Evolutionary conservation across 2,888 invertebrate species (phyloP), one percentile per base, ranked within the genome.

Genomic region (Uloborus plumipes): DNA sequence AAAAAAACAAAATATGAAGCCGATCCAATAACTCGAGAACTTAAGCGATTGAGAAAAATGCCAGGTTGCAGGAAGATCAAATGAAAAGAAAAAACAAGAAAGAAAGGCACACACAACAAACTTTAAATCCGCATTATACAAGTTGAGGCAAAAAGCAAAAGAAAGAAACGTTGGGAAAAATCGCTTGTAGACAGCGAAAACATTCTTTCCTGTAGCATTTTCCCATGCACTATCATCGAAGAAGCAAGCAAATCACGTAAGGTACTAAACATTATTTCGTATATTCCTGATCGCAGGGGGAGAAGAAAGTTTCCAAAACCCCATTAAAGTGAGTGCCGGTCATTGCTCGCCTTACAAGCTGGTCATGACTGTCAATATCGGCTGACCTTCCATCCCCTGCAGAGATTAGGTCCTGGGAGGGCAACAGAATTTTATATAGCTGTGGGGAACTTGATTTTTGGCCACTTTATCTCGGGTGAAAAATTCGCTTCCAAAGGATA

Each of bases 221-320:
- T 65, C 65, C 65, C 64, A 74, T 74, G 64, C n/a, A 18, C 58
- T 26, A 20, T 26, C 62, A 16, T 62, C 31, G 22, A 62, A 50
- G 49, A 49, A 9, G 18, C n/a, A 65, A 65, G 18, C 75, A 58
- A 75, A 75, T 75, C 75, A 75, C 75, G 75, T 75, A 67, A 59
- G 71, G 62, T 67, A 75, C 58, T 73, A 73, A 75, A 75, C 73
- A 74, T 74, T 75, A 75, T 75, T 66, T 55, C 55, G 66, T 26
- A 55, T 55, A 55, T 20, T 55, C 55, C 55, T 18, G 55, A 39
- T 39, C 39, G 39, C 7, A 16, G 49, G 20, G 62, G 47, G 47
- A 74, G 49, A 47, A n/a, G n/a, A n/a, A 70, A 71, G 31, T 69
- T 62, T 72, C 22, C 53, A 39, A 67, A 59, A 66, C 26, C 51